Conservation (phyloP, 2,113 vertebrate genomes). For the Neolamprologus sp. region DNA sequence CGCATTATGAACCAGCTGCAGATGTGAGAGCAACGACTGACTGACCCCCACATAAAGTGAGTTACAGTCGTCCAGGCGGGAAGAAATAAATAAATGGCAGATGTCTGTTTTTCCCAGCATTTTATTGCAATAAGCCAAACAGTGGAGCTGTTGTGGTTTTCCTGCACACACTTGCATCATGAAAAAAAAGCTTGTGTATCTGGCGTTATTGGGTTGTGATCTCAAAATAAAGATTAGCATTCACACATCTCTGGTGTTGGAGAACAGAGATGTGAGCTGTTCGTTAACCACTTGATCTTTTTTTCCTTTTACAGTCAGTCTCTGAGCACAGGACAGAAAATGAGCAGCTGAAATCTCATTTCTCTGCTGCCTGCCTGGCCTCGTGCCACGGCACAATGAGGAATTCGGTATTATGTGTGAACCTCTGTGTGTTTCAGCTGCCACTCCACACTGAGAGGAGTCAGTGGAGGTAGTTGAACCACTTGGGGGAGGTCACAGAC, state of each 20-base stretch:
- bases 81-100: accelerated
- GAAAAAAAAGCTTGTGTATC: background rate
- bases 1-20: no score
- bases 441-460: background rate
- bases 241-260: background rate
- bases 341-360: background rate
- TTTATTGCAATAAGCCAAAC: background rate
- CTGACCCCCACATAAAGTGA: no score
- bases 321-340: background rate
- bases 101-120: background rate
- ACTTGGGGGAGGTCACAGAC: background rate
- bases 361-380: background rate
- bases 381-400: background rate
- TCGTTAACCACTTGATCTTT: background rate
- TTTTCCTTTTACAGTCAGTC: background rate
- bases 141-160: background rate
- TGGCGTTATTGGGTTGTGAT: background rate
- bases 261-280: background rate
- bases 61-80: no score
- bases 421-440: background rate
- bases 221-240: background rate
- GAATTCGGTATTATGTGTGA: background rate
- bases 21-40: accelerated
- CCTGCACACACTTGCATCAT: background rate
- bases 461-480: background rate